These are phyloP conservation scores for Ancistrus triradiatus DNA, from an alignment of 2,113 vertebrate genomes.

Conservation along the genomic window DNA sequence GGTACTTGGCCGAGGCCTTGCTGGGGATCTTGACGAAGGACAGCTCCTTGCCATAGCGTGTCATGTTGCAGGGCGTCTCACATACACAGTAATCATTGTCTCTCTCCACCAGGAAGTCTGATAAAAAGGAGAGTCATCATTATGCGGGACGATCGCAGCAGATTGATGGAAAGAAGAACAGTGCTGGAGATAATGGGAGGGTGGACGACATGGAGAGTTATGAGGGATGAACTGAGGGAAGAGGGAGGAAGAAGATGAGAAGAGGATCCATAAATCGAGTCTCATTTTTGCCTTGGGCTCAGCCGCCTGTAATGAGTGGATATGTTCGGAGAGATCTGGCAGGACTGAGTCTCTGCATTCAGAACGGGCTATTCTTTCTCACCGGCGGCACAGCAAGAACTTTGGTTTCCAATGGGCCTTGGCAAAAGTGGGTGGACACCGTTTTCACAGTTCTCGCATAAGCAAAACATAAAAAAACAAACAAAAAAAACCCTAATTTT, in stretches of 20 bases:
- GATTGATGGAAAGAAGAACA: background rate
- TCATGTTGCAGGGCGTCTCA: conserved; percentile 94
- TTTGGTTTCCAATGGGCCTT: too few species aligned
- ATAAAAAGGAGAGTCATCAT: background rate
- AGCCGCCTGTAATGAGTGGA: conserved; percentile 29
- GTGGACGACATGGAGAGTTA: too few species aligned
- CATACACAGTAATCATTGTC: conserved; percentile 94
- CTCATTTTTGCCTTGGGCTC: conserved; percentile 14
- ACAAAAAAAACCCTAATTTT: too few species aligned
- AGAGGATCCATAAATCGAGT: conserved; percentile 22
- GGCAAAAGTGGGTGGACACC: too few species aligned
- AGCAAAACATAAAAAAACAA: too few species aligned
- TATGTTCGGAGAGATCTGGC: background rate
- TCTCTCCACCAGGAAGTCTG: conserved; percentile 95
- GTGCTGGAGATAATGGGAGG: too few species aligned
- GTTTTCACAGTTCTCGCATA: too few species aligned
- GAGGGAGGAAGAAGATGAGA: background rate
- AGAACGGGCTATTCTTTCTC: too few species aligned
- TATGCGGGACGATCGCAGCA: background rate
- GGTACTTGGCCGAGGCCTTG: conserved; percentile 96
- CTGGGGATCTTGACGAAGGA: conserved; percentile 99
- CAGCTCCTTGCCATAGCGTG: conserved; percentile 92
- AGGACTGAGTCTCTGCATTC: too few species aligned
- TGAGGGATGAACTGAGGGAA: background rate
- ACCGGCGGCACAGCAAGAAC: too few species aligned